phyloP scores from a whole-genome alignment of 2,113 vertebrate genomes.

The Empidonax traillii region DNA sequence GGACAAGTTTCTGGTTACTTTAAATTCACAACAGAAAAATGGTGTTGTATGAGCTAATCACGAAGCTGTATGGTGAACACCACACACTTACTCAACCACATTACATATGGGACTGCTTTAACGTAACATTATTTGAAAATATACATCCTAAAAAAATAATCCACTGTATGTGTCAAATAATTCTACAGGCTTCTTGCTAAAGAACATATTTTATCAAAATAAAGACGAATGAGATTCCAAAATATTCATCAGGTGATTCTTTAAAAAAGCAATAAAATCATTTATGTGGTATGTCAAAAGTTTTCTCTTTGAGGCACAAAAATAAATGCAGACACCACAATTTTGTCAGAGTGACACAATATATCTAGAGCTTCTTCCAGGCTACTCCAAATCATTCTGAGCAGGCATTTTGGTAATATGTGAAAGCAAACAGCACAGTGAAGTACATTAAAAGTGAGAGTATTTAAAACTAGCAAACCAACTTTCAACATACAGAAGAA shows the following conservation, averaged over 20 bases:
- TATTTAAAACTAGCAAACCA: background rate
- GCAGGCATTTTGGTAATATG: background rate
- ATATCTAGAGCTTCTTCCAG: background rate
- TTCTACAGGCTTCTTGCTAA: background rate
- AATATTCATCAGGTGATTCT: background rate
- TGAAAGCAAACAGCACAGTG: constrained; percentile 31
- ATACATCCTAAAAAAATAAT: background rate
- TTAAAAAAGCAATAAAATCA: background rate
- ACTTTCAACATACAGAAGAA: background rate
- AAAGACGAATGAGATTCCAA: background rate
- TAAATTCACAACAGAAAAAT: background rate
- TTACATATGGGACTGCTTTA: background rate
- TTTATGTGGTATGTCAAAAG: background rate
- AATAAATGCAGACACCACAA: background rate
- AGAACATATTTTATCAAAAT: background rate
- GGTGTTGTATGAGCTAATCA: background rate
- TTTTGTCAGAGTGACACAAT: background rate
- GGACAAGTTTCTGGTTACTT: background rate
- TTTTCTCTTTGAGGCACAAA: background rate
- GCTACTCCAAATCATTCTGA: constrained; percentile 18
- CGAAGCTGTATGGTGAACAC: background rate
- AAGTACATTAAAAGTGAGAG: background rate
- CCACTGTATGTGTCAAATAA: background rate
- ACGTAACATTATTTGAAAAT: background rate
- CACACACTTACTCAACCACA: background rate